These are phyloP conservation scores for Philopotamus ludificatus DNA, from an alignment of 1,140 invertebrate genomes.

Conservation along the genomic window DNA sequence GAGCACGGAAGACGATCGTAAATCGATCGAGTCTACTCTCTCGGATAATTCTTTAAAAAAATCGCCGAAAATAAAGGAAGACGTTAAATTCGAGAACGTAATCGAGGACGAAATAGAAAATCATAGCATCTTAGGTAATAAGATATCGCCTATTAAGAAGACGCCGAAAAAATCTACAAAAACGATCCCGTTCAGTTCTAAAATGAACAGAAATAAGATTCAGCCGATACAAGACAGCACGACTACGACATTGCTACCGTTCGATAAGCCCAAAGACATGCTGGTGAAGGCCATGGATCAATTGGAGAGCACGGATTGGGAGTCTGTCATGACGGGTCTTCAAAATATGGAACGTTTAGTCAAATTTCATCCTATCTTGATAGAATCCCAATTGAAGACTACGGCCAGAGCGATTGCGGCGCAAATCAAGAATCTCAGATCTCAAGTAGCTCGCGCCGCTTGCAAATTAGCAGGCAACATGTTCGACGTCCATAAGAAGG, in stretches of 20 bases:
- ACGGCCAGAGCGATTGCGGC: constrained; percentile 69
- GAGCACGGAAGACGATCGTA: constrained; percentile 33
- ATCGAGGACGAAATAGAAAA: constrained; percentile 8
- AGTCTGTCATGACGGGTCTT: constrained; percentile 77
- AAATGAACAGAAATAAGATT: constrained; percentile 35
- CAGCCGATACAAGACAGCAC: constrained; percentile 19
- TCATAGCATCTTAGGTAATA: constrained; percentile 12
- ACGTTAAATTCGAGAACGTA: constrained; percentile 21
- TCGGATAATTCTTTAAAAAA: constrained; percentile 23
- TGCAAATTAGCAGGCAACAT: constrained; percentile 77
- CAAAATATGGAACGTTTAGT: constrained; percentile 70
- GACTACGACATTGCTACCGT: constrained; percentile 34
- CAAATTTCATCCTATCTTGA: constrained; percentile 66
- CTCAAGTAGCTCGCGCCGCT: constrained; percentile 84
- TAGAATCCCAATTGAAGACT: constrained; percentile 62
- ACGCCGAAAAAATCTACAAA: constrained; percentile 26
- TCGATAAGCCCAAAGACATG: constrained; percentile 64
- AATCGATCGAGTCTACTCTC: constrained; percentile 32
- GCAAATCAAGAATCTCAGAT: constrained; percentile 84
- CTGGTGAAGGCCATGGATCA: constrained; percentile 64
- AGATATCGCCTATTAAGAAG: constrained; percentile 34
- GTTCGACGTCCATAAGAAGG: constrained; percentile 68
- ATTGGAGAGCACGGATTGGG: constrained; percentile 79
- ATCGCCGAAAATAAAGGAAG: constrained; percentile 28
- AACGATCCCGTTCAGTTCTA: constrained; percentile 23